These are phyloP conservation scores for Nymphalis io DNA, from an alignment of 1,140 invertebrate species.

Conservation along the genomic window DNA sequence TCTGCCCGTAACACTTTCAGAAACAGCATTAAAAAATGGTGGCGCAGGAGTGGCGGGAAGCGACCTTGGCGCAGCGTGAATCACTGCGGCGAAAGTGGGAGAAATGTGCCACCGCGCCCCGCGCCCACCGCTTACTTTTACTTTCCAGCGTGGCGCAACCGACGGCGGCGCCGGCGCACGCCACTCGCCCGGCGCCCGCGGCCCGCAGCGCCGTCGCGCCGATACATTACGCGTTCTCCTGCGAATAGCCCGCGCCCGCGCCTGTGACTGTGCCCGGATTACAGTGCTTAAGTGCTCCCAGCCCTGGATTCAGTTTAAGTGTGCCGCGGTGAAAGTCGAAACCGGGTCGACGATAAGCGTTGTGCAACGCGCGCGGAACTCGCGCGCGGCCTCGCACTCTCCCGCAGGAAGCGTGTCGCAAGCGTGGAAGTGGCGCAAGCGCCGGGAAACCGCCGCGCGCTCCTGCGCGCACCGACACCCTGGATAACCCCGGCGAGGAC, in stretches of 20 bases:
- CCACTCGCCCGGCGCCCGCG: conserved; percentile 77
- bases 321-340: conserved; percentile 65
- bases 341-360: conserved; percentile 70
- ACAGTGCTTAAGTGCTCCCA: conserved; percentile 71
- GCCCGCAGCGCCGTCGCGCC: conserved; percentile 77
- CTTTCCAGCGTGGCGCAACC: conserved; percentile 78
- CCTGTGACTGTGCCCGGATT: conserved; percentile 67
- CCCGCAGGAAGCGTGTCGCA: conserved; percentile 76
- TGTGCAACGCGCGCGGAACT: conserved; percentile 70
- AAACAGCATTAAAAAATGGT: conserved; percentile 20
- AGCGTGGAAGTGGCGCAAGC: conserved; percentile 74
- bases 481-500: conserved; percentile 54
- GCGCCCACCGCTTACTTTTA: conserved; percentile 76
- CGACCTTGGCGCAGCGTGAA: conserved; percentile 72
- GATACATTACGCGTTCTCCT: conserved; percentile 49
- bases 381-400: conserved; percentile 71
- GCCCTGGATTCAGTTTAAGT: conserved; percentile 68
- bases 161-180: conserved; percentile 66
- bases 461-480: conserved; percentile 58
- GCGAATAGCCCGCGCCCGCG: conserved; percentile 43
- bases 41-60: conserved; percentile 62
- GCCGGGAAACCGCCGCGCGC: conserved; percentile 65
- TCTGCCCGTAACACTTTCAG: conserved; percentile 25
- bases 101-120: conserved; percentile 74
- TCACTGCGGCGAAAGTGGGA: conserved; percentile 80